Evolutionary conservation across 2,797 vertebrate species (phyloP).

Genomic region (Hybognathus amarus): DNA sequence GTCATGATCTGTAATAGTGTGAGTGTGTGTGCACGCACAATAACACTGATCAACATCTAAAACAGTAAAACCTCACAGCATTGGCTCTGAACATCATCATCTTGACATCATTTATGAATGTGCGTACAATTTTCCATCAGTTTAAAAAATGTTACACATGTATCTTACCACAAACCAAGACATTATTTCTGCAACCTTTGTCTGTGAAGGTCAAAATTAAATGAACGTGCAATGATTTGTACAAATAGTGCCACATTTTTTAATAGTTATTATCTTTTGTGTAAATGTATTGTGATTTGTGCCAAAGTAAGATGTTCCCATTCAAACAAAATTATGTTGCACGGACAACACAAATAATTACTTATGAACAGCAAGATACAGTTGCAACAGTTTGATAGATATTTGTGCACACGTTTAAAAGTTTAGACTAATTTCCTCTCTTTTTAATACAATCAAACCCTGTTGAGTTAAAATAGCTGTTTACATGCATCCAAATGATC

Average conservation of each 20-base stretch:
- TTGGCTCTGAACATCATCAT: not conserved
- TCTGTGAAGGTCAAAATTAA: not conserved
- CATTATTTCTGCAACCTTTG: not conserved
- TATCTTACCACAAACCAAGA: constrained; percentile 1
- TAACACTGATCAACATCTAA: not conserved
- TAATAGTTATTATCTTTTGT: not conserved
- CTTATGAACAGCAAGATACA: not conserved
- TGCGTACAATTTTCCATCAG: not conserved
- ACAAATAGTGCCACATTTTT: not conserved
- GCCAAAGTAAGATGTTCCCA: not conserved
- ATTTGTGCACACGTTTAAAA: not conserved
- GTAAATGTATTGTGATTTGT: not conserved
- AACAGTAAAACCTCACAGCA: not conserved
- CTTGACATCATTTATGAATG: not conserved
- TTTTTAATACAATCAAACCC: not conserved
- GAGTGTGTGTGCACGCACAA: not conserved
- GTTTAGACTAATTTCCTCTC: not conserved
- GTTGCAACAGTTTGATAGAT: not conserved
- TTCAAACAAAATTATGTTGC: not conserved
- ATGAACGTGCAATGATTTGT: not conserved
- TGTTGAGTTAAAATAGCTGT: not conserved
- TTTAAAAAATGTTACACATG: not conserved
- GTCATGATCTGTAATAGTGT: not conserved
- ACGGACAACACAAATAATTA: not conserved
- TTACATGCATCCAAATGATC: not conserved